Evolutionary conservation across 2,797 vertebrate genomes (phyloP), one percentile per base, ranked within the genome.

Genomic region (Sebastes flavidus): DNA sequence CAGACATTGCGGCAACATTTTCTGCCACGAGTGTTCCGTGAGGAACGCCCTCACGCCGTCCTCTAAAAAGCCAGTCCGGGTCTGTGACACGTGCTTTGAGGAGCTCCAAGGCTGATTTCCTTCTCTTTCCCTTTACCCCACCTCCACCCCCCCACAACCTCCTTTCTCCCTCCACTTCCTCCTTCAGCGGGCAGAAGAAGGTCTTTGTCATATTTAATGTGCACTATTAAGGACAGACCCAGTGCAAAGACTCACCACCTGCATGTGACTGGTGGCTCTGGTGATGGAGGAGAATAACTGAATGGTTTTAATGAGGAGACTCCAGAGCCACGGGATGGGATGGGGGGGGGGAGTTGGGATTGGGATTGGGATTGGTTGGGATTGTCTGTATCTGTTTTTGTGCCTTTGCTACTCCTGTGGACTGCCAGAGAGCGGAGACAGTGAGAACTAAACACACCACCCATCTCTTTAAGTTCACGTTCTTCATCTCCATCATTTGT

Each of bases 1-100:
- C 94, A 96, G 98, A 94, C 97, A 99, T 20, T 99, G 99, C 85
- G 99, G 99, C 54, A 99, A 99, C 96, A 99, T 99, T 91, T 99
- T 99, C 92, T 99, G 99, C 80, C 96, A 92, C 0, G 99, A 99
- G 82, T 99, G 99, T 92, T 99, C 99, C 10, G 88, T 96, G 61
- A 97, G 87, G 94, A 98, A 96, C 92, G 97, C 97, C 94, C 94
- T 98, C 94, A 99, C 97, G 60, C 99, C 98, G 66, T 99, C 97
- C 82, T 99, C 97, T 29, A 99, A 99, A 96, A 99, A 99, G 91
- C 96, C 99, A 62, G 98, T 99, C 29, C 96, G 98, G 56, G 99
- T 99, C 75, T 99, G 99, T 68, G 96, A 98, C 91, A 93, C 95
- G 3, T 99, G 99, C 94, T 99, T 96, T 75, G 97, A 97, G 86